Base-by-base conservation (phyloP, 2,113 vertebrate genomes). In the Eudyptes chrysolophus region DNA sequence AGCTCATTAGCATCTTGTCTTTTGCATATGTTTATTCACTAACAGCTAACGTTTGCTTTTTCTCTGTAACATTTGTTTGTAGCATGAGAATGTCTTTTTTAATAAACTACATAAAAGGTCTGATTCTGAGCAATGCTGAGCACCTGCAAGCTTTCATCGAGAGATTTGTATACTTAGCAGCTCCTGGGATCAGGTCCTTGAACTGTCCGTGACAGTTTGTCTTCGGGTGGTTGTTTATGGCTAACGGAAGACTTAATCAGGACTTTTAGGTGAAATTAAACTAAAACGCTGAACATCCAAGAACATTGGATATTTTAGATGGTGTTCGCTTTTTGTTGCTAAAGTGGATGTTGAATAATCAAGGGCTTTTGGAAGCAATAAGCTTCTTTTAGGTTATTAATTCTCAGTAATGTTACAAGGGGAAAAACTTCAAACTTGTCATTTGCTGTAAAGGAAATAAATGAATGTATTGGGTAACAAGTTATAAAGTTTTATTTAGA, bases 41-140 rank as follows among this genome's bases (percentile, higher is more conserved):
- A 42, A 96, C 97, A 92, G 92, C 96, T 98, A 96, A 98, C 97
- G 95, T 96, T 93, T 97, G 98, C 97, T 97, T 97, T 95, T 97
- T 42, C 76, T 97, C 95, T 94, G 96, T 98, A 98, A 98, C 90
- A 24, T 92, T 80, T 81, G 89, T 96, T 95, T 98, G 96, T 93
- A 96, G 98, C 98, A 98, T 98, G 98, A 96, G 94, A 98, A 95
- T 98, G 97, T 92, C 95, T 96, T 75, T 61, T 54, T 97, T 96
- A 97, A 97, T 97, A 96, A 97, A 95, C 96, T 97, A 95, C 95
- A 77, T 40, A 24, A 79, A 97, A 97, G 95, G 97, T 96, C 87
- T 97, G 95, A 96, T 96, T 84, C 87, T 96, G 96, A 96, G 96
- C 91, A 93, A 94, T 83, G 88, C 94, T 92, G 97, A 96, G 95